Conservation (phyloP, 1,140 invertebrate genomes). For the Drosophila subpulchrella region DNA sequence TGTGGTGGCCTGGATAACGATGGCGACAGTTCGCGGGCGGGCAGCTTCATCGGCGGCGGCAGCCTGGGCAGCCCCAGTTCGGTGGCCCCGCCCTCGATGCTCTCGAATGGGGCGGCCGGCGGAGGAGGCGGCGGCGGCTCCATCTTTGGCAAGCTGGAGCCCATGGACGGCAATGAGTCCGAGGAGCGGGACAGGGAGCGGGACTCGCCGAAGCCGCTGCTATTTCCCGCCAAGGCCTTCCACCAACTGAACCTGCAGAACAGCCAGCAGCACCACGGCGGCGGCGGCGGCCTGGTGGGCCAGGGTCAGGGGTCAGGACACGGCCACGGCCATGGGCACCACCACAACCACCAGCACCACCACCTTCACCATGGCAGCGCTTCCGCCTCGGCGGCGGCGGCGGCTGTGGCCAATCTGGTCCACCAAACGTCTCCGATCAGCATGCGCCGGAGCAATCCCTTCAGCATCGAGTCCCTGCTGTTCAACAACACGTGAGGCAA, state of each 20-base stretch:
- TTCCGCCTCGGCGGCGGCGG: slow-evolving; percentile 50
- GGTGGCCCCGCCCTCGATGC: slow-evolving; percentile 36
- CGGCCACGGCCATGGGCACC: slow-evolving; percentile 22
- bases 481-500: slow-evolving; percentile 88
- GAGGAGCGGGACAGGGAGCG: slow-evolving; percentile 52
- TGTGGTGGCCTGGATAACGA: slow-evolving; percentile 87
- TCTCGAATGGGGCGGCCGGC: slow-evolving; percentile 29
- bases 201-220: slow-evolving; percentile 59
- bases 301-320: slow-evolving; percentile 20
- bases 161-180: slow-evolving; percentile 50
- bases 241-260: slow-evolving; percentile 73
- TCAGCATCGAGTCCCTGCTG: slow-evolving; percentile 93
- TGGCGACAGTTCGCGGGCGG: slow-evolving; percentile 84
- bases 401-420: slow-evolving; percentile 69
- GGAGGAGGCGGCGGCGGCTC: slow-evolving; percentile 1
- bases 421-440: slow-evolving; percentile 86
- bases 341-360: slow-evolving; percentile 19
- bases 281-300: neutral
- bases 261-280: slow-evolving; percentile 55
- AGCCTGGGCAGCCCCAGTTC: slow-evolving; percentile 84
- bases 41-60: slow-evolving; percentile 85
- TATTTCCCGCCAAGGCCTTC: slow-evolving; percentile 73
- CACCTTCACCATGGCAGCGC: slow-evolving; percentile 25
- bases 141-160: slow-evolving; percentile 38
- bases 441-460: slow-evolving; percentile 89